phyloP scores from a whole-genome alignment of 2,888 invertebrate genomes.

The Seladonia tumulorum region DNA sequence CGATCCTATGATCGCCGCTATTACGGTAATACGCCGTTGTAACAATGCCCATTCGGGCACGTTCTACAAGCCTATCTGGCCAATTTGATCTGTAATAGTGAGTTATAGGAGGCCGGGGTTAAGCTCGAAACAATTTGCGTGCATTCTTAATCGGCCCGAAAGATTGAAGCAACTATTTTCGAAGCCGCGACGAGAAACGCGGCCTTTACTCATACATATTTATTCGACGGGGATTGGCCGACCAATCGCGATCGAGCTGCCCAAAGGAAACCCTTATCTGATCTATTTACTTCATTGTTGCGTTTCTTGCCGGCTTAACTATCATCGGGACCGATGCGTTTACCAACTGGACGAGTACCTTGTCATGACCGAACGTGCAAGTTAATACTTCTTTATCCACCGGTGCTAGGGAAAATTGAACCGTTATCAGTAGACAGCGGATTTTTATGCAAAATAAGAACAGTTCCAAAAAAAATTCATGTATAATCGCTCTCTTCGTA shows the following conservation, averaged over 20 bases:
- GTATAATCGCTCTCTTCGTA: neutral
- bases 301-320: neutral
- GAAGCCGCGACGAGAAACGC: neutral
- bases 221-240: neutral
- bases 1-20: slow-evolving; percentile 41
- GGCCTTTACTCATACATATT: slow-evolving; percentile 27
- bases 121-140: slow-evolving; percentile 22
- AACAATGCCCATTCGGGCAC: slow-evolving; percentile 49
- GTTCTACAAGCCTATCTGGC: slow-evolving; percentile 39
- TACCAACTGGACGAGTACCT: neutral
- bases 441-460: neutral
- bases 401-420: neutral
- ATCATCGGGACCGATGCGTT: neutral
- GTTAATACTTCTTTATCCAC: neutral
- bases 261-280: neutral
- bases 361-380: neutral
- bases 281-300: neutral
- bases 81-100: slow-evolving; percentile 47
- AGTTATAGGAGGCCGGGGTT: slow-evolving; percentile 38
- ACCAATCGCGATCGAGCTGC: neutral
- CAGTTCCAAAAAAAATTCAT: neutral
- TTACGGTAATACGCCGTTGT: slow-evolving; percentile 51
- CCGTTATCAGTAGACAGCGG: neutral
- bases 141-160: slow-evolving; percentile 38
- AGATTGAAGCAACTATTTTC: slow-evolving; percentile 27